Percentiles rank a stretch among this genome's conserved stretches.
Conservation (phyloP, 2,888 invertebrate species). For the Loripinus fragilis region DNA sequence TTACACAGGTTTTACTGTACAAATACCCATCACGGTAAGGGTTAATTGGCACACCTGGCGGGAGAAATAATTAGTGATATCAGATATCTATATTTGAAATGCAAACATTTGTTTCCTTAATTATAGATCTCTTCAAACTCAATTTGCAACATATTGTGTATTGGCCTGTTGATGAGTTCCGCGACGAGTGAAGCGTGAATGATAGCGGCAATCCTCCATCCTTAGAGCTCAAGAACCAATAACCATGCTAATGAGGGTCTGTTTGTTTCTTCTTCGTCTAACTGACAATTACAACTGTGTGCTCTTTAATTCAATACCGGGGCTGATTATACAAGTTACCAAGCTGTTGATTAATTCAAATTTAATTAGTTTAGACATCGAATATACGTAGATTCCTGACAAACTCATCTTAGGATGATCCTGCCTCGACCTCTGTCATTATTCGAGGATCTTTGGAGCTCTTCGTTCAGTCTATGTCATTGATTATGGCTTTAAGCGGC, state of each 20-base stretch:
- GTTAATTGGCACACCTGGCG: constrained; percentile 2
- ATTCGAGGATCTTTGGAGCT: constrained; percentile 27
- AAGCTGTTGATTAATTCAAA: constrained; percentile 77
- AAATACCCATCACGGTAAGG: no score
- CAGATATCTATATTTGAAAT: constrained; percentile 11
- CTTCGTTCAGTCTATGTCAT: constrained; percentile 14
- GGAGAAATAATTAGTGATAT: background rate
- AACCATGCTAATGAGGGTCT: constrained; percentile 59
- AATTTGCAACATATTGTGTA: constrained; percentile 19
- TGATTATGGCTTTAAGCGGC: constrained; percentile 16
- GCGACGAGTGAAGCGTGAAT: constrained; percentile 44
- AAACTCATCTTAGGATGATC: constrained; percentile 27
- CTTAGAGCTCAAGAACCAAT: constrained; percentile 58
- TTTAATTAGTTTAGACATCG: constrained; percentile 72
- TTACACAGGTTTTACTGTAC: no score
- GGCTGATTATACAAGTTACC: constrained; percentile 59
- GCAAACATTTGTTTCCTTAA: constrained; percentile 15
- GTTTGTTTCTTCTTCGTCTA: constrained; percentile 45
- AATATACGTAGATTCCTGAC: constrained; percentile 48
- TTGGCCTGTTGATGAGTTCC: constrained; percentile 36
- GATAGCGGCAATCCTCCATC: constrained; percentile 39
- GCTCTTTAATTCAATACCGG: constrained; percentile 64
- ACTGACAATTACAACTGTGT: constrained; percentile 57
- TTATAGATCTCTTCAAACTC: background rate
- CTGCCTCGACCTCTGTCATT: constrained; percentile 42